Evolutionary conservation across 2,113 vertebrate genomes (phyloP), one percentile per base, ranked within the genome.

Genomic region (Misgurnus mizolepis): DNA sequence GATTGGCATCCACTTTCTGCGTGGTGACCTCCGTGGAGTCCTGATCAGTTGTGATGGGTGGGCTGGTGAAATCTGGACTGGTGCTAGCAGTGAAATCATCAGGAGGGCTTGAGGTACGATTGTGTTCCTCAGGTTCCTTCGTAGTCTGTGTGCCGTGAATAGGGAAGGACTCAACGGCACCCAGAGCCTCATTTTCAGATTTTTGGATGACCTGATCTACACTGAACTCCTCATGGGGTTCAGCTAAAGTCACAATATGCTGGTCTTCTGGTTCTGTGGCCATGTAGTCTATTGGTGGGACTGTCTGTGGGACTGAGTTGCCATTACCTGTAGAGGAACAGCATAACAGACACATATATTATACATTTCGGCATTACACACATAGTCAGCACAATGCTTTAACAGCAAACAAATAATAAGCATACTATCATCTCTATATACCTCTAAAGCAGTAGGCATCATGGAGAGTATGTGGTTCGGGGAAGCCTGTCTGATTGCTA

Each of bases 401-500:
- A 22, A 22, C 22, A 22, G 22, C 22, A 22, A 22, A 22, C 22
- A 22, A 22, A 22, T 22, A 22, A 22, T 22, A 22, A 22, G 22
- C 22, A 22, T 22, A 22, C 22, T 22, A 22, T 22, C 39, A 66
- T 17, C 56, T 58, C 45, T 71, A 40, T 12, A 53, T 90, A 98
- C 97, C 93, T 95, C 87, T 91, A 77, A 97, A 98, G 87, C 98
- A 99, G 86, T 96, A 98, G 4, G 94, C 96, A 0, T 96, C 95
- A 47, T 97, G 95, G 61, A 74, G 93, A 79, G 91, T 93, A 71
- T 90, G 84, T 5, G 90, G 88, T 39, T 95, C 93, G 0, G 96
- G 97, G 86, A 98, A 98, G 39, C 96, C 96, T 0, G 96, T 98
- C 93, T 97, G 97, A 90, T 99, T 98, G 61, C 91, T 94, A 89